phyloP scores from a whole-genome alignment of 1,140 invertebrate genomes.

The Caenorhabditis briggsae region DNA sequence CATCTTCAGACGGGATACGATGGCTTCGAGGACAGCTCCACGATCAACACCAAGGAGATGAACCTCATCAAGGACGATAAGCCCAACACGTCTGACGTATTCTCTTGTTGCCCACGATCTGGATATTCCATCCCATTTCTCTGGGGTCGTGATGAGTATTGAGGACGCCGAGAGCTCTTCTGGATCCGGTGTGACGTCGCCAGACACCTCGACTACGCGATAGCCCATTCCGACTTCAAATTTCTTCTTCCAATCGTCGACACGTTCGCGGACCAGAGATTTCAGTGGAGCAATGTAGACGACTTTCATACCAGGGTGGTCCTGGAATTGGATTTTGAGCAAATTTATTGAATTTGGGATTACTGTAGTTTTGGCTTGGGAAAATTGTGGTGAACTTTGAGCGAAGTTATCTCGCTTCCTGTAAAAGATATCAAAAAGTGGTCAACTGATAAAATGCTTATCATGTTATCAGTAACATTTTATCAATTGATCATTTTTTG shows the following conservation, averaged over 20 bases:
- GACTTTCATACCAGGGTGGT: conserved; percentile 88
- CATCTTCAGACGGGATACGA: conserved; percentile 82
- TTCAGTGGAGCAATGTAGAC: conserved; percentile 99
- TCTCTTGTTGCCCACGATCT: conserved; percentile 95
- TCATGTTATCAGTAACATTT: too few species aligned
- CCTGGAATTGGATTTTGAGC: conserved; percentile 88
- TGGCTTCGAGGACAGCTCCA: conserved; percentile 83
- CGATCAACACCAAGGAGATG: conserved; percentile 88
- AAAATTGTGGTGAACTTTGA: too few species aligned
- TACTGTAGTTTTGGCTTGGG: too few species aligned
- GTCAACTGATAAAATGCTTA: too few species aligned
- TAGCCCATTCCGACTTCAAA: conserved; percentile 86
- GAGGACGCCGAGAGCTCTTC: conserved; percentile 87
- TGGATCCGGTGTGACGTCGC: conserved; percentile 93
- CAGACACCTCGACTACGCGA: conserved; percentile 93
- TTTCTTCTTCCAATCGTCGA: conserved; percentile 94
- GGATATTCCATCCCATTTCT: conserved; percentile 98
- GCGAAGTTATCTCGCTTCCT: too few species aligned
- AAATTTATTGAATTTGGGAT: too few species aligned
- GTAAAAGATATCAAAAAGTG: too few species aligned
- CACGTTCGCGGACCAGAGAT: conserved; percentile 94
- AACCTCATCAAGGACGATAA: conserved; percentile 98
- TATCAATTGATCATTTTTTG: too few species aligned
- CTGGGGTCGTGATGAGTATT: conserved; percentile 97
- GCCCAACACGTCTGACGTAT: conserved; percentile 90